Evolutionary conservation across 2,888 invertebrate species (phyloP).

Genomic region (Drosophila infuscata): DNA sequence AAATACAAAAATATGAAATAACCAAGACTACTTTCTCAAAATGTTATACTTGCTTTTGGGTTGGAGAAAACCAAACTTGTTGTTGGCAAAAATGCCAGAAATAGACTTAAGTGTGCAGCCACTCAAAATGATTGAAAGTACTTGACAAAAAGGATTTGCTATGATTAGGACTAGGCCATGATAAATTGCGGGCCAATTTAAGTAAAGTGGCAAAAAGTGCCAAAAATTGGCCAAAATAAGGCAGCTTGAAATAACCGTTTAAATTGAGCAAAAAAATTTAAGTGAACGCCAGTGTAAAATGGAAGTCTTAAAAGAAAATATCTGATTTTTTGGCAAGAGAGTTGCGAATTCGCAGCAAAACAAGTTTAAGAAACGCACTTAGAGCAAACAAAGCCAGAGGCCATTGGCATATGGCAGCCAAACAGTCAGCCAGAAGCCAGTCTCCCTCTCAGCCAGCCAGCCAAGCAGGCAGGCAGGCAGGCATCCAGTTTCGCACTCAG

Average conservation of each 20-base stretch:
- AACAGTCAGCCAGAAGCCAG: conserved; percentile 8
- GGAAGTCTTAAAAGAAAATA: conserved; percentile 29
- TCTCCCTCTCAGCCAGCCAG: not conserved
- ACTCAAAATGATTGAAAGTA: conserved; percentile 5
- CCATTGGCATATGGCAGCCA: conserved; percentile 67
- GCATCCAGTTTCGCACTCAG: conserved; percentile 24
- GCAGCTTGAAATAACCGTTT: not conserved
- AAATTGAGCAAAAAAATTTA: conserved; percentile 24
- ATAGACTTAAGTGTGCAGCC: conserved; percentile 10
- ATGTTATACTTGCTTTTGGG: not conserved
- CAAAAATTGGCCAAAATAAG: not conserved
- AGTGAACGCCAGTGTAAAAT: conserved; percentile 42
- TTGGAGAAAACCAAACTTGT: not conserved
- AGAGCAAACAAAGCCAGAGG: conserved; percentile 74
- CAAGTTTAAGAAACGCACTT: conserved; percentile 60
- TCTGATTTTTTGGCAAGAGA: conserved; percentile 10
- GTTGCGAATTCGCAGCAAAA: conserved; percentile 32
- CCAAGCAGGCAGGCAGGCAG: conserved; percentile 1
- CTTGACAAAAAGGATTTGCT: conserved; percentile 7
- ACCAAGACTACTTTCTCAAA: not conserved
- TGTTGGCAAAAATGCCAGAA: conserved; percentile 2
- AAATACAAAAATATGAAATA: not conserved
- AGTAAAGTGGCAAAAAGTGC: not conserved
- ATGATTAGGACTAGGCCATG: not conserved
- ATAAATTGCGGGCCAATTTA: conserved; percentile 10